Percentiles rank a stretch among this genome's conserved stretches.
Evolutionary conservation across 1,140 invertebrate genomes (phyloP).

Genomic region (Drosophila truncata): DNA sequence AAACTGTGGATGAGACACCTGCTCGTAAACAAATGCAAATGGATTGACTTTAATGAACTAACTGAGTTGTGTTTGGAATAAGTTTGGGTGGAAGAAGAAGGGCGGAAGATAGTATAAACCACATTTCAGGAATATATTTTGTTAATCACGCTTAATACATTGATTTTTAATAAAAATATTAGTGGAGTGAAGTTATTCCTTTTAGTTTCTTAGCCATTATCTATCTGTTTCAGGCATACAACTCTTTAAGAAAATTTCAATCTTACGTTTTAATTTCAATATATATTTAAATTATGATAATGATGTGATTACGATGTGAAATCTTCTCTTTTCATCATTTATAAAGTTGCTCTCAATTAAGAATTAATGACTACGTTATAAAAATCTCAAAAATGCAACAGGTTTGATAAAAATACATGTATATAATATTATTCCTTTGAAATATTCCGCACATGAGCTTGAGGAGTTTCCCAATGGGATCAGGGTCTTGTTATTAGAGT

Average conservation of each 20-base stretch:
- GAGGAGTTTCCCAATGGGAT: background rate
- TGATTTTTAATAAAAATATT: background rate
- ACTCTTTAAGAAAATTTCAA: background rate
- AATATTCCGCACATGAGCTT: constrained; percentile 6
- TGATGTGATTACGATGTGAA: background rate
- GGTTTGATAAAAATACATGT: constrained; percentile 8
- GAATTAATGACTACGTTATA: background rate
- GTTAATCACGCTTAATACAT: background rate
- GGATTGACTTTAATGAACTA: constrained; percentile 33
- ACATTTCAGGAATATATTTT: background rate
- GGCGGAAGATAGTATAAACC: background rate
- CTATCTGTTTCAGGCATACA: background rate
- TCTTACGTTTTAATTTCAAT: background rate
- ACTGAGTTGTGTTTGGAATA: constrained; percentile 1
- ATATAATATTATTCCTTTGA: constrained; percentile 21
- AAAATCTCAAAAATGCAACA: background rate
- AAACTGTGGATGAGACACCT: constrained; percentile 9
- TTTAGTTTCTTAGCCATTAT: no score
- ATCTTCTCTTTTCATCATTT: background rate
- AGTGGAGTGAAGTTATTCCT: background rate
- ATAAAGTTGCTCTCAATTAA: background rate
- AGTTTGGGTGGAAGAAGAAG: background rate
- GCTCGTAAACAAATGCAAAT: constrained; percentile 45
- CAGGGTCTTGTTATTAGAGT: constrained; percentile 23
- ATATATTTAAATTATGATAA: background rate